phyloP scores from a whole-genome alignment of 2,113 vertebrate genomes.

The Clarias batrachus region DNA sequence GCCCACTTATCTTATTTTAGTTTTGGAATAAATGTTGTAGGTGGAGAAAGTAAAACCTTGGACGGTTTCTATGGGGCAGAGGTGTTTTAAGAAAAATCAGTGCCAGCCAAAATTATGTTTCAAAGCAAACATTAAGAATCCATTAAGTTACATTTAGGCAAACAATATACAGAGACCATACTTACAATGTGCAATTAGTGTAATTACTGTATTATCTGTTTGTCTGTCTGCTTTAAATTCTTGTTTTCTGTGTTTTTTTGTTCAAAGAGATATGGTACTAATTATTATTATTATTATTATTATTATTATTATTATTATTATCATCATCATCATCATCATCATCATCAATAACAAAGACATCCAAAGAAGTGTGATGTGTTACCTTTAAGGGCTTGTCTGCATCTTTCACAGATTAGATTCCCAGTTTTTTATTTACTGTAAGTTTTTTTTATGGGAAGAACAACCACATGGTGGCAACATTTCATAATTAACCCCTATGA shows the following conservation, averaged over 20 bases:
- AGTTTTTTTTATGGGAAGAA: not conserved
- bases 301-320: too few relatives aligned
- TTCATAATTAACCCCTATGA: not conserved
- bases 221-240: too few relatives aligned
- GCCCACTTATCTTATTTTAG: too few relatives aligned
- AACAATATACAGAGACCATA: not conserved
- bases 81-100: not conserved
- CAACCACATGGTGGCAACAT: constrained; percentile 24
- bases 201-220: too few relatives aligned
- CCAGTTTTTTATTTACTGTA: not conserved
- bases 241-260: too few relatives aligned
- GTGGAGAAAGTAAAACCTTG: not conserved
- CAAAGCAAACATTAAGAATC: not conserved
- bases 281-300: too few relatives aligned
- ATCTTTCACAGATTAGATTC: not conserved
- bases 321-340: too few relatives aligned
- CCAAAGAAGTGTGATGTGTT: too few relatives aligned
- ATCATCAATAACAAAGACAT: too few relatives aligned
- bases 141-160: not conserved
- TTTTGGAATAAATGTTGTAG: not conserved
- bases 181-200: not conserved
- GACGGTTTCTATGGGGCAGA: too few relatives aligned
- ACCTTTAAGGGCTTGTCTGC: too few relatives aligned
- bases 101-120: not conserved
- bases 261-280: too few relatives aligned